Evolutionary conservation across 53 echinoderm and acorn worm species (phyloP), one percentile per base, ranked within the genome.

Genomic region (Temnopleurus reevesii): DNA sequence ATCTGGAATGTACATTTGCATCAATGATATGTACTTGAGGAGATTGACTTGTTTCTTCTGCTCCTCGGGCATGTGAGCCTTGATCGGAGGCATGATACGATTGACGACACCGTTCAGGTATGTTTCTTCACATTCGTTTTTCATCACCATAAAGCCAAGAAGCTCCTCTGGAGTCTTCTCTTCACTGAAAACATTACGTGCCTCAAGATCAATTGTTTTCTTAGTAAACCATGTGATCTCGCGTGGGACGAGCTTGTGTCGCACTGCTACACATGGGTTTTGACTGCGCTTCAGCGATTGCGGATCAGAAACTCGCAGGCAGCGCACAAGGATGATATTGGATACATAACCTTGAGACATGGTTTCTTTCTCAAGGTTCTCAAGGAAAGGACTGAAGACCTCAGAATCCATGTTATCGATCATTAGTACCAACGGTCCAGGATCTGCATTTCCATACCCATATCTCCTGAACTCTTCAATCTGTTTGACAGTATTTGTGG

Each of bases 61-160:
- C 12, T 81, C 44, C 18, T 84, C 25, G 4, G 84, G 5, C 31
- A 66, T 12, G 7, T 45, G 12, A 9, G 23, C 23, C 60, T 19
- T 59, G 13, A 55, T 19, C 8, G 26, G 8, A 8, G 43, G 59
- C 18, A 92, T 34, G 7, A 90, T 59, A 8, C 80, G 23, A 18
- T 55, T 19, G 21, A 92, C 92, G 49, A 81, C 61, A 25, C 53
- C 60, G 5, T 66, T 55, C 19, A 93, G 19, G 81, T 93, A 93
- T 12, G 61, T 55, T 1, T 47, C 38, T 43, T 88, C 79, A 57
- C 86, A 93, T 2, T 93, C 86, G 2, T 86, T 87, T 81, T 93
- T 93, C 93, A 93, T 80, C 4, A 93, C 86, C 93, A 93, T 93
- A 46, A 93, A 93, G 0, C 53, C 90, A 21, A 93, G 84, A 24